phyloP scores from a whole-genome alignment of 2,888 invertebrate species.

The Drosophila setosimentum region DNA sequence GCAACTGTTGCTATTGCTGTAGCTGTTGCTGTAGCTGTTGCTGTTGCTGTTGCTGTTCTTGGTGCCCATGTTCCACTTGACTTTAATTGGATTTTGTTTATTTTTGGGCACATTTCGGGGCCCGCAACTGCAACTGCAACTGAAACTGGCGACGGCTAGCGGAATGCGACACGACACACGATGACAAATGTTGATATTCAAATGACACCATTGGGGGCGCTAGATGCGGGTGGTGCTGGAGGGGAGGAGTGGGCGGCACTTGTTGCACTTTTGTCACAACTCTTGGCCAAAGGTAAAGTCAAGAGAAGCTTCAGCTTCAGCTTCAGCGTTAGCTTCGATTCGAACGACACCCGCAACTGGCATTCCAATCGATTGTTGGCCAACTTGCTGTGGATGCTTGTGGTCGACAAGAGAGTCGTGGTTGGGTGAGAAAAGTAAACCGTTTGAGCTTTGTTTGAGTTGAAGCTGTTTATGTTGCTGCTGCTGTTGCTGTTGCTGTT shows the following conservation, averaged over 20 bases:
- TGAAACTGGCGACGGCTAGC: conserved; percentile 57
- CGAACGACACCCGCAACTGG: conserved; percentile 67
- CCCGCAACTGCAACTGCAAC: conserved; percentile 31
- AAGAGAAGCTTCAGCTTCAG: conserved; percentile 22
- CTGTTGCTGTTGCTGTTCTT: conserved; percentile 34
- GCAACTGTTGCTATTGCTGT: conserved; percentile 16
- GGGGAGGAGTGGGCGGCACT: conserved; percentile 34
- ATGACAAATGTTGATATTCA: conserved; percentile 81
- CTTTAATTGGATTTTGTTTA: conserved; percentile 79
- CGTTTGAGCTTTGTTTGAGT: conserved; percentile 52
- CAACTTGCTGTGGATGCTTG: conserved; percentile 59
- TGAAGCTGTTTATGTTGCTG: conserved; percentile 15
- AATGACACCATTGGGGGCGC: conserved; percentile 70
- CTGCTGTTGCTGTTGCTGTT: conserved; percentile 2
- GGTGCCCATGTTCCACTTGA: conserved; percentile 67
- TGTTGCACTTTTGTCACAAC: conserved; percentile 63
- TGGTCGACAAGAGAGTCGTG: conserved; percentile 35
- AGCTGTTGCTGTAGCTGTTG: conserved; percentile 34
- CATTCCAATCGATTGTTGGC: conserved; percentile 76
- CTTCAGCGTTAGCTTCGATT: conserved; percentile 13
- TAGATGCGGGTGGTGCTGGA: conserved; percentile 33
- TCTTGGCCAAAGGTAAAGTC: conserved; percentile 25
- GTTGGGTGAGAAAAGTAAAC: conserved; percentile 73
- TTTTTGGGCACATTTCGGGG: conserved; percentile 75
- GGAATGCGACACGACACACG: conserved; percentile 79